Base-by-base conservation (phyloP, 2,797 vertebrate species). In the Phalloptychus januarius region DNA sequence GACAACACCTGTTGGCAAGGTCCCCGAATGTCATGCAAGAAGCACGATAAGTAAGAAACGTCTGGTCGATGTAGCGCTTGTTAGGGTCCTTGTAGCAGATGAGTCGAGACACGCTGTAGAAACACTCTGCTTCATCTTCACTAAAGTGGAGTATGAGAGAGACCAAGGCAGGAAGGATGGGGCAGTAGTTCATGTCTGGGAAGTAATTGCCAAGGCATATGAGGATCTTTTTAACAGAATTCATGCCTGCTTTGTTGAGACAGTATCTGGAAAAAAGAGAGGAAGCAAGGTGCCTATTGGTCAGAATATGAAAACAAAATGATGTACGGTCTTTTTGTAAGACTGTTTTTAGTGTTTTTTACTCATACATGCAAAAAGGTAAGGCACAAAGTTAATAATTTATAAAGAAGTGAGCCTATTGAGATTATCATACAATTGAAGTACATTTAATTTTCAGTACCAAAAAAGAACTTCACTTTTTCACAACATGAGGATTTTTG, bases 11-110 rank as follows among this genome's bases (percentile, higher is more conserved):
- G 91, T 96, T 97, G 52, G 97, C 97, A 40, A 98, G 93, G 87
- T 97, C 97, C 6, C 97, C 96, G 15, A 98, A 97, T 70, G 97
- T 97, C 96, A 98, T 97, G 81, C 96, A 96, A 67, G 97, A 97
- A 2, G 96, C 96, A 5, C 94, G 93, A 84, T 96, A 95, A 45
- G 96, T 96, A 75, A 97, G 93, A 85, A 97, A 97, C 72, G 95
- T 97, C 86, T 96, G 95, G 88, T 97, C 96, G 2, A 97, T 93
- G 90, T 97, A 97, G 56, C 91, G 94, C 86, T 96, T 96, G 80
- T 97, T 96, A 25, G 95, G 93, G 82, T 97, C 94, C 0, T 93
- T 93, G 94, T 95, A 97, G 79, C 94, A 91, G 15, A 97, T 92
- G 6, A 97, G 96, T 38, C 93, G 92, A 45, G 95, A 95, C 69